phyloP scores from a whole-genome alignment of 2,888 invertebrate genomes.

The Drosophila paranaensis region DNA sequence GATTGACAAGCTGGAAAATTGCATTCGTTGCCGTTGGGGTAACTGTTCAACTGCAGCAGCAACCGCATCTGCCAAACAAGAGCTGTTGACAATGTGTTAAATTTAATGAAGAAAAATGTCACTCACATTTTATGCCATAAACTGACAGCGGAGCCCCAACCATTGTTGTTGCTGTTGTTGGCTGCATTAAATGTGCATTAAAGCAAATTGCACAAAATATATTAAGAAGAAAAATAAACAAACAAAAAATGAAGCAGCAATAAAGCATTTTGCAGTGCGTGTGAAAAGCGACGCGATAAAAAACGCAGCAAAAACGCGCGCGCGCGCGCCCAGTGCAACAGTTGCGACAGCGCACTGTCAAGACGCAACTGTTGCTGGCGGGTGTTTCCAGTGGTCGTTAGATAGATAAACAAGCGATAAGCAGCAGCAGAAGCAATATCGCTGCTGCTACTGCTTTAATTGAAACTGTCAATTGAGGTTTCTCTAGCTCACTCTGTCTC shows the following conservation, averaged over 20 bases:
- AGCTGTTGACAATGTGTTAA: constrained; percentile 62
- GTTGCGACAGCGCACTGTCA: constrained; percentile 32
- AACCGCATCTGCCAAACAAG: constrained; percentile 28
- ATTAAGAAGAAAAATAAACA: constrained; percentile 24
- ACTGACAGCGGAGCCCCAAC: constrained; percentile 28
- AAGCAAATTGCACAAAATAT: constrained; percentile 56
- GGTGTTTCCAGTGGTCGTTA: constrained; percentile 27
- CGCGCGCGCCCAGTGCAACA: constrained; percentile 39
- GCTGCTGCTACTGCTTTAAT: constrained; percentile 52
- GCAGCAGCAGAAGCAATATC: constrained; percentile 25
- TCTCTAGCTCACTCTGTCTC: constrained; percentile 14
- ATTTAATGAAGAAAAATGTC: constrained; percentile 67
- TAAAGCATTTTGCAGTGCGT: constrained; percentile 42
- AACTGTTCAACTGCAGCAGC: neutral
- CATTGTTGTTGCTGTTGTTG: constrained; percentile 29
- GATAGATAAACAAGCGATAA: constrained; percentile 42
- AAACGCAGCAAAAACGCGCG: constrained; percentile 45
- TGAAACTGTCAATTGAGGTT: constrained; percentile 72
- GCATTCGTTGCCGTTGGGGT: constrained; percentile 7
- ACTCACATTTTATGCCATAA: constrained; percentile 56
- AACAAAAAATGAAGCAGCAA: constrained; percentile 5
- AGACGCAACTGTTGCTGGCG: constrained; percentile 16
- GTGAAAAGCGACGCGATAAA: constrained; percentile 39
- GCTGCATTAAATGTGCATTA: constrained; percentile 65
- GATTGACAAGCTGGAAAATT: constrained; percentile 55